These are phyloP conservation scores for Cheilosia vernalis DNA, from an alignment of 2,888 invertebrate species.

Conservation along the genomic window DNA sequence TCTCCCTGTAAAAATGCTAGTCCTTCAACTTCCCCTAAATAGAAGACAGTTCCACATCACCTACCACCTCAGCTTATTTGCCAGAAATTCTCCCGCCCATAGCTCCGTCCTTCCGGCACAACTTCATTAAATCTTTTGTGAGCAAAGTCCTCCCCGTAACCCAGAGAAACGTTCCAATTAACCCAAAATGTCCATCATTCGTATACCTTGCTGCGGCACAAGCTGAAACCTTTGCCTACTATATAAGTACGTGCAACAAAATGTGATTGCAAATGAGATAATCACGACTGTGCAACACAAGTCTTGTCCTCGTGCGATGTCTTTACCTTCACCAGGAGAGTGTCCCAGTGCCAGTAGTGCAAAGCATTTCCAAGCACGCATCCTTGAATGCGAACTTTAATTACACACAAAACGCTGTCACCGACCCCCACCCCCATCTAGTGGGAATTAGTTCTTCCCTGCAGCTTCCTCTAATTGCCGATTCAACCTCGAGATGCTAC, in stretches of 20 bases:
- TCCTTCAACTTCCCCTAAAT: too few relatives aligned
- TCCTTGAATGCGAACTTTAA: constrained; percentile 71
- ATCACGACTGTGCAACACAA: constrained; percentile 65
- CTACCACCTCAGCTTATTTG: neutral
- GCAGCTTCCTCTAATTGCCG: constrained; percentile 61
- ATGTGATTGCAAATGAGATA: constrained; percentile 54
- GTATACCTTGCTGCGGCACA: neutral
- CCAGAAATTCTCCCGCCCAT: neutral
- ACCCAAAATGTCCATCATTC: constrained; percentile 22
- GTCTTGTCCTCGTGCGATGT: constrained; percentile 13
- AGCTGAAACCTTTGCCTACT: constrained; percentile 4
- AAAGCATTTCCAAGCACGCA: constrained; percentile 63
- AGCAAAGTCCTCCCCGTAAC: neutral
- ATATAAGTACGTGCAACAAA: constrained; percentile 57
- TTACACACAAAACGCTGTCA: constrained; percentile 55
- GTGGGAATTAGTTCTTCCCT: constrained; percentile 60
- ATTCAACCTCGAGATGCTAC: constrained; percentile 57
- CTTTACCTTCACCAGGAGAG: constrained; percentile 14
- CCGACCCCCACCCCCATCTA: constrained; percentile 5
- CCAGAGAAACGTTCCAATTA: constrained; percentile 43
- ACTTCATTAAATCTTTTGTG: neutral
- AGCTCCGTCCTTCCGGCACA: neutral
- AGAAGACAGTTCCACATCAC: neutral
- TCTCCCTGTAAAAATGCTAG: too few relatives aligned
- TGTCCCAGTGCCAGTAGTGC: neutral